Percentiles rank a stretch among this genome's conserved stretches.
phyloP scores from a whole-genome alignment of 2,888 invertebrate genomes.

The Acanthosepion pharaonis region DNA sequence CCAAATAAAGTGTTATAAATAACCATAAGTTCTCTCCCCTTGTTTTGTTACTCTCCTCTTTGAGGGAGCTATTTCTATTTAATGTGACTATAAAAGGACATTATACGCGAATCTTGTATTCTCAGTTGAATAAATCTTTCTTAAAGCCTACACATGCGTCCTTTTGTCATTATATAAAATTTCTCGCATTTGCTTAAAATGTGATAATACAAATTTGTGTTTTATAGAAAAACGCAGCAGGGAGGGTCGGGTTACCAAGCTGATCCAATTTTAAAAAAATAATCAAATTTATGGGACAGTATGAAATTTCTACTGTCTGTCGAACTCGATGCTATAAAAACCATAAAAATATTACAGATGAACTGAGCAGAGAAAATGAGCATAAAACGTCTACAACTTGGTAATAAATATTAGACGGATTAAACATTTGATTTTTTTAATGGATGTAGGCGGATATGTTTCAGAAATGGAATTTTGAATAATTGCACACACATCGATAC shows the following conservation, averaged over 20 bases:
- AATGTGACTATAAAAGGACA: no score
- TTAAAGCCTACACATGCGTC: no score
- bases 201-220: background rate
- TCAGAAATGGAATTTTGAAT: background rate
- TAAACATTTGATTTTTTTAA: background rate
- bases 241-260: background rate
- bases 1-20: background rate
- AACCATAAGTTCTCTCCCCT: no score
- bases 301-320: background rate
- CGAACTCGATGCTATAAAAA: background rate
- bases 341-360: background rate
- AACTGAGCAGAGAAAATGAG: no score
- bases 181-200: background rate
- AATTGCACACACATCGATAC: background rate
- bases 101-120: no score
- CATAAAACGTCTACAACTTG: background rate
- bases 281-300: background rate
- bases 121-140: no score
- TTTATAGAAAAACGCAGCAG: background rate
- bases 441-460: background rate
- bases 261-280: background rate
- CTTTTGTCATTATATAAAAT: no score
- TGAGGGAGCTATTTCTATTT: no score
- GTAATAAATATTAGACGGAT: background rate
- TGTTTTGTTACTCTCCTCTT: no score